These are phyloP conservation scores for Actinia equina DNA, from an alignment of 64 coral and sea anemone genomes.

Conservation along the genomic window DNA sequence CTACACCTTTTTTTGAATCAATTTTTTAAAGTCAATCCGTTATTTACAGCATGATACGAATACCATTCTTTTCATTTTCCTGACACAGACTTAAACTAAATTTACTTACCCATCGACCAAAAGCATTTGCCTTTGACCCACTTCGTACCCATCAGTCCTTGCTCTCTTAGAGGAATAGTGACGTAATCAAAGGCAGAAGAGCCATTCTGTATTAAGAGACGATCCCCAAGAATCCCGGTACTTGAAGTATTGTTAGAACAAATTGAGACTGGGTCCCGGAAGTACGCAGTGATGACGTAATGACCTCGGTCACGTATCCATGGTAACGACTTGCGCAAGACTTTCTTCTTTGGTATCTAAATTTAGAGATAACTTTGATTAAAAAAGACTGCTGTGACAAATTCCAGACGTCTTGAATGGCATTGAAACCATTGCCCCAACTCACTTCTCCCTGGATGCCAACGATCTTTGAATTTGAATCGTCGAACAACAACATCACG, in stretches of 20 bases:
- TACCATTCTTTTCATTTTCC: too few species aligned
- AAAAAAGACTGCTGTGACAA: not conserved
- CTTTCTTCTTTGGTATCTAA: conserved; percentile 29
- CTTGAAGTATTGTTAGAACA: not conserved
- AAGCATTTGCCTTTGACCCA: conserved; percentile 72
- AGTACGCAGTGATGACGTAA: conserved; percentile 74
- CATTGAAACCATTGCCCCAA: not conserved
- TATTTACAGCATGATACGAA: too few species aligned
- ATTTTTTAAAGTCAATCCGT: too few species aligned
- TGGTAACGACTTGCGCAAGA: conserved; percentile 21
- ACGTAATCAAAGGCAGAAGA: conserved; percentile 36
- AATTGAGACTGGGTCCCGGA: conserved; percentile 61
- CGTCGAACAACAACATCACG: conserved; percentile 49
- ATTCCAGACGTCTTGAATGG: not conserved
- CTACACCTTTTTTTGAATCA: too few species aligned
- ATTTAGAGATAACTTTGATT: not conserved
- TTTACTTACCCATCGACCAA: conserved; percentile 80
- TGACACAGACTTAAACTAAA: not conserved
- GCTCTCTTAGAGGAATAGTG: conserved; percentile 50
- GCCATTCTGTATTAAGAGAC: conserved; percentile 60
- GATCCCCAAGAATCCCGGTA: not conserved
- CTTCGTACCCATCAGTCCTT: conserved; percentile 20
- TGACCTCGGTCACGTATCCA: conserved; percentile 48
- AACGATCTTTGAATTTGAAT: conserved; percentile 16
- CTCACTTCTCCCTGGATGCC: conserved; percentile 51